A percentile compares a stretch with the other conserved stretches of the same genome.
Conservation (phyloP, 2,888 invertebrate genomes). For the Mactromeris polynyma region DNA sequence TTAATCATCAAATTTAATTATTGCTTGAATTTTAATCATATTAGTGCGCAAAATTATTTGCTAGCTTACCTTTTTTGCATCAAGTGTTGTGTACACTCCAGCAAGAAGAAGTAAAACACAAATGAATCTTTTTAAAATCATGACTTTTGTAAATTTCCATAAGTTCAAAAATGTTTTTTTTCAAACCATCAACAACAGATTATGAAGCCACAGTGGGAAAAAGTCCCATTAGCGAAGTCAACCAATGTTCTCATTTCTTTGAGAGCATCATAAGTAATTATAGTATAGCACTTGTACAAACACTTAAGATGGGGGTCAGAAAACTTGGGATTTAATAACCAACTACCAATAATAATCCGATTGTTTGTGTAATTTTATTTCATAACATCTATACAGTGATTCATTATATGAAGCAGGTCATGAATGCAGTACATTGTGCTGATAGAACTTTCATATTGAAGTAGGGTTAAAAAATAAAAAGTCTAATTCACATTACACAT, state of each 20-base stretch:
- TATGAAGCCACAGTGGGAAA: neutral
- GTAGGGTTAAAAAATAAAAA: no score
- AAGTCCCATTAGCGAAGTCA: neutral
- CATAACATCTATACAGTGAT: neutral
- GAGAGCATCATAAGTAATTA: neutral
- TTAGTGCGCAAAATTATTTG: no score
- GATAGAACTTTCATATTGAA: no score
- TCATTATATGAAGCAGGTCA: neutral
- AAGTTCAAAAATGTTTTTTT: neutral
- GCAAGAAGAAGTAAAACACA: neutral
- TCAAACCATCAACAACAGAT: neutral
- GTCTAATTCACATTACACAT: no score
- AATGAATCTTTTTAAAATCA: neutral
- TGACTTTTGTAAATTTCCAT: neutral
- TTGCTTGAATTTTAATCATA: no score
- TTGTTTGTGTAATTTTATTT: neutral
- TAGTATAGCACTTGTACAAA: neutral
- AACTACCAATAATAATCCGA: neutral
- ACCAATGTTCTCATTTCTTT: constrained; percentile 4
- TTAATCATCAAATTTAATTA: no score
- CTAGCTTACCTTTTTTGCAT: constrained; percentile 24
- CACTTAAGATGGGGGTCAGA: neutral
- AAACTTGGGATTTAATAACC: neutral
- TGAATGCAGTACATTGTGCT: neutral
- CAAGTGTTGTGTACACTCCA: neutral